These are phyloP conservation scores for Dusona sp. DNA, from an alignment of 2,888 invertebrate genomes.

Conservation along the genomic window DNA sequence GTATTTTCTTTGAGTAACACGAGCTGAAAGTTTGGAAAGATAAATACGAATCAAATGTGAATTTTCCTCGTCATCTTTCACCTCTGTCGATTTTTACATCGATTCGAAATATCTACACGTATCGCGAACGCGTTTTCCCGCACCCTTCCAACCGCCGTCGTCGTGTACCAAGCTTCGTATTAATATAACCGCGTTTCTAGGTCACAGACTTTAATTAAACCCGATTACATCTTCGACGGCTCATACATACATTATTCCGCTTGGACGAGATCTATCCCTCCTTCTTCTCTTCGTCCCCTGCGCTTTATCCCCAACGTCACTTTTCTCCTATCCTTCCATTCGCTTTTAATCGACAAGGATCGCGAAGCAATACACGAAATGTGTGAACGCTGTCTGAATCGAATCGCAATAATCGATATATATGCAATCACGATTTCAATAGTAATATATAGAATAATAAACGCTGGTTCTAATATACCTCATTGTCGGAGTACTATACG, in stretches of 20 bases:
- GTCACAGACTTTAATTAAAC: slow-evolving; percentile 79
- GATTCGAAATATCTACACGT: slow-evolving; percentile 24
- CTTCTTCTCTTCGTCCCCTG: neutral
- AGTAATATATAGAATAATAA: slow-evolving; percentile 9
- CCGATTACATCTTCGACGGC: slow-evolving; percentile 77
- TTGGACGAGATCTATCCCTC: slow-evolving; percentile 53
- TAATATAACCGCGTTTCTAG: slow-evolving; percentile 78
- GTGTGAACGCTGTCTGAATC: slow-evolving; percentile 6
- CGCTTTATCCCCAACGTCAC: neutral
- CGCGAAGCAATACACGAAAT: slow-evolving; percentile 28
- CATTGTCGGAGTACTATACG: neutral
- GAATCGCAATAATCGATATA: slow-evolving; percentile 25
- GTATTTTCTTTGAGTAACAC: neutral
- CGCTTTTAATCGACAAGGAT: slow-evolving; percentile 15
- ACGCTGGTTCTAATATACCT: slow-evolving; percentile 1
- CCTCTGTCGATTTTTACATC: slow-evolving; percentile 19
- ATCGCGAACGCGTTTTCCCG: slow-evolving; percentile 29
- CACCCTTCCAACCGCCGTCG: slow-evolving; percentile 7
- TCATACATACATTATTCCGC: slow-evolving; percentile 69
- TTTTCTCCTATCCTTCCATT: slow-evolving; percentile 19
- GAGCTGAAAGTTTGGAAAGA: neutral
- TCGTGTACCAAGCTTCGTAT: slow-evolving; percentile 67
- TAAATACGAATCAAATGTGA: neutral
- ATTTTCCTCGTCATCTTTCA: neutral
- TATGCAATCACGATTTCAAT: slow-evolving; percentile 13